These are phyloP conservation scores for Drosophila recens DNA, from an alignment of 2,888 invertebrate species.

Conservation along the genomic window DNA sequence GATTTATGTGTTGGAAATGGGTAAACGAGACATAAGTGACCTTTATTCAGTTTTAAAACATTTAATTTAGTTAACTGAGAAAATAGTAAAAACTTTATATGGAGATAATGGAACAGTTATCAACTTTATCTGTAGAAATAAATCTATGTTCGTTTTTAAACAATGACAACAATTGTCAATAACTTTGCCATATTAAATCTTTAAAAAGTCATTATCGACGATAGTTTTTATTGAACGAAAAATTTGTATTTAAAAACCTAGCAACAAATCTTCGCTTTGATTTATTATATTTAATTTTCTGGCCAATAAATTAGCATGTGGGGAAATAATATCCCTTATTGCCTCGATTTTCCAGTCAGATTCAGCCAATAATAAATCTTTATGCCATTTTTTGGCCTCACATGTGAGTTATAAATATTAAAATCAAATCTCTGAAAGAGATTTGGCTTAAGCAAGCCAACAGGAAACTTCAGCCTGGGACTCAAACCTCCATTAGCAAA, in stretches of 20 bases:
- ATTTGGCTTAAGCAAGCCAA: constrained; percentile 4
- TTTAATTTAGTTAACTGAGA: background rate
- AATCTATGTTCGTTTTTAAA: background rate
- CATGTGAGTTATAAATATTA: constrained; percentile 39
- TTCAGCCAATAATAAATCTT: constrained; percentile 25
- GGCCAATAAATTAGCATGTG: constrained; percentile 3
- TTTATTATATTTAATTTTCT: background rate
- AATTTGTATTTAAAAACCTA: background rate
- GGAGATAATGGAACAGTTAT: background rate
- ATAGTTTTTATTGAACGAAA: background rate
- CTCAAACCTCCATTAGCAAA: constrained; percentile 33
- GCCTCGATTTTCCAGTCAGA: constrained; percentile 30
- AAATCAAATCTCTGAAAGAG: constrained; percentile 13
- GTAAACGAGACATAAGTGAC: background rate
- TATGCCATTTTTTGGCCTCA: constrained; percentile 13
- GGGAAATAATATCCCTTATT: background rate
- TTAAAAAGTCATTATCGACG: background rate
- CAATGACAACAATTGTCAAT: too few species aligned
- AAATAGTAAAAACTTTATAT: background rate
- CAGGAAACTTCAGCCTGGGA: background rate
- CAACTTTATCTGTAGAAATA: background rate
- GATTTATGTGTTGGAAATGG: too few species aligned
- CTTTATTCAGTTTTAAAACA: background rate
- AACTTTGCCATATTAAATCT: background rate
- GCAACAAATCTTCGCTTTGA: background rate